These are phyloP conservation scores for Sandelia bainsii DNA, from an alignment of 2,797 vertebrate genomes.

Conservation along the genomic window DNA sequence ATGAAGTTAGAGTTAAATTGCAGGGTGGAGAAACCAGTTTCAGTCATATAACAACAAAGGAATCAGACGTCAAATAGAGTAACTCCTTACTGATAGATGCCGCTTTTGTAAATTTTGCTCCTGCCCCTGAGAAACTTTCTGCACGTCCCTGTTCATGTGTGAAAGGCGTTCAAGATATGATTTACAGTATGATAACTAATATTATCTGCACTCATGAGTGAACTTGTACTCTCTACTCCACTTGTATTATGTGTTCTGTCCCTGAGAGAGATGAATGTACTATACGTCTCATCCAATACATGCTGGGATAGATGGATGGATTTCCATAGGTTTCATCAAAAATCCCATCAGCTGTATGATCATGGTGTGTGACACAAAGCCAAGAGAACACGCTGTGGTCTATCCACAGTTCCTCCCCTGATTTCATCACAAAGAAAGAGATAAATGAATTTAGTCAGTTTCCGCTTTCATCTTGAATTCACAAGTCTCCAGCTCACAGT, in stretches of 20 bases:
- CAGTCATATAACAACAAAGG: too few species aligned
- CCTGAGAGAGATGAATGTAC: not conserved
- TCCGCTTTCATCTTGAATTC: conserved; percentile 18
- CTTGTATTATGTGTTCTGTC: not conserved
- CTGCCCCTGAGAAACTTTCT: too few species aligned
- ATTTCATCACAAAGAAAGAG: conserved; percentile 23
- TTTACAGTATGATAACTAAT: too few species aligned
- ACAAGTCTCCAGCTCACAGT: not conserved
- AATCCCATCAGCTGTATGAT: conserved; percentile 30
- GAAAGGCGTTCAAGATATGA: too few species aligned
- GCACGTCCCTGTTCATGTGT: too few species aligned
- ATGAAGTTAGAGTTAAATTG: too few species aligned
- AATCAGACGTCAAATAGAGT: too few species aligned
- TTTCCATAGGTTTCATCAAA: conserved; percentile 24
- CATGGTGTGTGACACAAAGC: conserved; percentile 8
- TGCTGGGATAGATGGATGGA: not conserved
- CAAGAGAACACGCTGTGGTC: conserved; percentile 3
- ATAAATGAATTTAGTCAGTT: conserved; percentile 18
- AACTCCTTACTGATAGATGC: too few species aligned
- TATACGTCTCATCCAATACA: not conserved
- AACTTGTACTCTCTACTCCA: too few species aligned
- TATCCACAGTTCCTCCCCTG: not conserved
- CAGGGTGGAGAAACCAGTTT: too few species aligned
- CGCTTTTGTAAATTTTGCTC: too few species aligned
- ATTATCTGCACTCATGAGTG: too few species aligned